These are phyloP conservation scores for Heterocephalus glaber DNA, from an alignment of 2,113 vertebrate genomes.

Conservation along the genomic window DNA sequence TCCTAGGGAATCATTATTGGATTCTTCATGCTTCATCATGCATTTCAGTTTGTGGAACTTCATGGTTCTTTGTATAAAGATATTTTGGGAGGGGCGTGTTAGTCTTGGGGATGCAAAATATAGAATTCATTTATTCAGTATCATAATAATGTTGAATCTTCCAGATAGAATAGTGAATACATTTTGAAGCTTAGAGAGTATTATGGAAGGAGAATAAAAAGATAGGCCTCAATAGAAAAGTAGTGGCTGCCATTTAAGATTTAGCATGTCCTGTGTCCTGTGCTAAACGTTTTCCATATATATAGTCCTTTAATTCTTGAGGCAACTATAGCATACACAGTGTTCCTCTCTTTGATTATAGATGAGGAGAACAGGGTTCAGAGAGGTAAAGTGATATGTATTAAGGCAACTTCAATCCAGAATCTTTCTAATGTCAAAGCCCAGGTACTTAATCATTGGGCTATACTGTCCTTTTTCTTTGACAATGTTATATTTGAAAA, in stretches of 20 bases:
- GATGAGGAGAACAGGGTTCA: neutral
- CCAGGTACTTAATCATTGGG: too few species aligned
- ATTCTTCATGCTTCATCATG: neutral
- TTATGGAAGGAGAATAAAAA: neutral
- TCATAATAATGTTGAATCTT: neutral
- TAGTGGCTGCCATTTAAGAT: neutral
- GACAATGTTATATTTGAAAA: neutral
- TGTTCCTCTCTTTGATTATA: neutral
- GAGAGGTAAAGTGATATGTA: neutral
- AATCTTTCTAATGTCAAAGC: neutral
- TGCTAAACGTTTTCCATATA: neutral
- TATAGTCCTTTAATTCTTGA: conserved; percentile 17
- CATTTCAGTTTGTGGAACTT: conserved; percentile 5
- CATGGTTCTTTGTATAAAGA: neutral
- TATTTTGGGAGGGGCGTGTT: conserved; percentile 15
- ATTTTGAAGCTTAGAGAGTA: neutral
- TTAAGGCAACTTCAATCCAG: neutral
- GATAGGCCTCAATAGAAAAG: neutral
- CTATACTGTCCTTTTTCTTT: neutral
- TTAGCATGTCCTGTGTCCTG: neutral
- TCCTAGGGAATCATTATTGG: neutral
- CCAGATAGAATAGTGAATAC: neutral
- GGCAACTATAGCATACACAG: neutral
- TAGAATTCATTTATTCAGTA: neutral
- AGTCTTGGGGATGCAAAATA: neutral